Conservation (phyloP, 1,140 invertebrate species). For the Euwallacea fornicatus region DNA sequence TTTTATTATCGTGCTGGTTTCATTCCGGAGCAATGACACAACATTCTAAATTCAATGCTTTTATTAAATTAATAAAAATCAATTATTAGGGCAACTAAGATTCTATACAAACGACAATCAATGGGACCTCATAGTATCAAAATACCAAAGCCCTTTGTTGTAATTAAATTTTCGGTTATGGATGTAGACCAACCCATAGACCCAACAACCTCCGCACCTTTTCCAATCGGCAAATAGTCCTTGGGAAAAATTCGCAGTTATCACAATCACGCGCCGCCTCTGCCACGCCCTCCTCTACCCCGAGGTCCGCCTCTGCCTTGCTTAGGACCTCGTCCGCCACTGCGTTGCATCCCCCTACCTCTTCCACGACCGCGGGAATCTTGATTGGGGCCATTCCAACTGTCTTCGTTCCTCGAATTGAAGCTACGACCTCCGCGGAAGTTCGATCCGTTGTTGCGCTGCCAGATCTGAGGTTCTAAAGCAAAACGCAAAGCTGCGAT, state of each 20-base stretch:
- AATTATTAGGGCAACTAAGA: too few relatives aligned
- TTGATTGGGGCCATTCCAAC: slow-evolving; percentile 36
- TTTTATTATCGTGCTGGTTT: slow-evolving; percentile 16
- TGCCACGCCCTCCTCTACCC: slow-evolving; percentile 23
- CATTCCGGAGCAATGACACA: too few relatives aligned
- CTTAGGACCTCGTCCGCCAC: slow-evolving; percentile 21
- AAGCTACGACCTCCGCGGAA: slow-evolving; percentile 24
- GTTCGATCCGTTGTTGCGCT: slow-evolving; percentile 31
- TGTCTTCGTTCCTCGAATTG: slow-evolving; percentile 32
- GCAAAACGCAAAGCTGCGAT: background rate
- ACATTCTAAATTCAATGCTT: background rate
- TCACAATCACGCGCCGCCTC: slow-evolving; percentile 4
- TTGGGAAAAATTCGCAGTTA: background rate
- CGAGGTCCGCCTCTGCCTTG: slow-evolving; percentile 7
- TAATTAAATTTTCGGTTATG: too few relatives aligned
- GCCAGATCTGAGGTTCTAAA: slow-evolving; percentile 34
- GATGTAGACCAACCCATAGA: too few relatives aligned
- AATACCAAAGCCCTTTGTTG: too few relatives aligned
- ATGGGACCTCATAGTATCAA: too few relatives aligned
- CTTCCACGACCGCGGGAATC: slow-evolving; percentile 33
- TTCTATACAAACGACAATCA: too few relatives aligned
- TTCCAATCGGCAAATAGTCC: too few relatives aligned
- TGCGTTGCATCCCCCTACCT: slow-evolving; percentile 24
- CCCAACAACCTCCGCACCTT: too few relatives aligned
- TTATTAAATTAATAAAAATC: too few relatives aligned